Evolutionary conservation across 2,797 vertebrate species (phyloP).

Genomic region (Nothura maculosa): DNA sequence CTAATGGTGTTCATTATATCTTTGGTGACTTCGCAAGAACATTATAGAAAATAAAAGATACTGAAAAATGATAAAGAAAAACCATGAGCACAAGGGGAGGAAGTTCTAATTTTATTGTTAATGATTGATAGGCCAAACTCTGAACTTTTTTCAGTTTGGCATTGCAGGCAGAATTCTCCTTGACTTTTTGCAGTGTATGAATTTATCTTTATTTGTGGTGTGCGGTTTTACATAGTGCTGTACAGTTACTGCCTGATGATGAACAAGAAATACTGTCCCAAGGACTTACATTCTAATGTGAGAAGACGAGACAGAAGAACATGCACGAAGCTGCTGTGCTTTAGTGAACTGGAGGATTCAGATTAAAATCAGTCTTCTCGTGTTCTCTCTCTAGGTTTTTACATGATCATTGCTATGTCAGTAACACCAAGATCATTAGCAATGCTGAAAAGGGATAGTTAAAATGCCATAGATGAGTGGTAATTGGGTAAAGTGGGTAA

Average conservation of each 20-base stretch:
- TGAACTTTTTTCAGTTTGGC: background rate
- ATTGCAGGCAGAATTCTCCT: background rate
- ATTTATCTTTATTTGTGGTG: background rate
- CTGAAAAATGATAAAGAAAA: background rate
- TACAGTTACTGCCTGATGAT: background rate
- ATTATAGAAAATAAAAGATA: background rate
- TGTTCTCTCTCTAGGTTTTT: background rate
- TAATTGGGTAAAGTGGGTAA: background rate
- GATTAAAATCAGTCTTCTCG: background rate
- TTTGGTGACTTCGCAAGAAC: background rate
- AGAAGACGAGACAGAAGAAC: background rate
- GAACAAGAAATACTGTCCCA: background rate
- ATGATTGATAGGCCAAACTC: background rate
- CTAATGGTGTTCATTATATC: background rate
- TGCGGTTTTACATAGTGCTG: background rate
- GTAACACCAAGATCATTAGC: background rate
- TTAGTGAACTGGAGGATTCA: background rate
- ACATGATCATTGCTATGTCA: background rate
- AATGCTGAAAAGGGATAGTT: background rate
- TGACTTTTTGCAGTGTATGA: background rate
- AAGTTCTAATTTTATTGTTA: conserved; percentile 9
- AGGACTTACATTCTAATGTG: background rate
- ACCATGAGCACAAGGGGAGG: background rate
- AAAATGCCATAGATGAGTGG: background rate
- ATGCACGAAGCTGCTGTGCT: background rate